Evolutionary conservation across 2,888 invertebrate genomes (phyloP), one percentile per base, ranked within the genome.

Genomic region (Drosophila mimetica): DNA sequence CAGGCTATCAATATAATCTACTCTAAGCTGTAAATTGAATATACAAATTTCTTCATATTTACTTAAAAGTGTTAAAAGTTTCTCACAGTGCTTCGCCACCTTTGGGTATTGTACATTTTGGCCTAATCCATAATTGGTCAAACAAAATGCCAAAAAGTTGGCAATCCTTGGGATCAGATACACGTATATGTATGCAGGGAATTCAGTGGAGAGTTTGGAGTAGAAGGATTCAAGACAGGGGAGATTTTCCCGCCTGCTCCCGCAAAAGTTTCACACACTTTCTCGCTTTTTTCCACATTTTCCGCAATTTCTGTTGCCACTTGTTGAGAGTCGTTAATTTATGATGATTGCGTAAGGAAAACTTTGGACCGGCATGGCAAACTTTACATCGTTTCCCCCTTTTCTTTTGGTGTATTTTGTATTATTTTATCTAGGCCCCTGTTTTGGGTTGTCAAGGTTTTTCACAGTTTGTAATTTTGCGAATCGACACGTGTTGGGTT

Each of bases 271-370:
- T 42, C 48, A 46, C 46, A 28, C 44, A 25, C 9, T 46, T 55
- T 28, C 46, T 22, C 18, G 32, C 34, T 41, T 34, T 34, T 46
- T 34, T 1, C n/a, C 37, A 20, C 48, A 48, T 48, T 54, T 63
- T 30, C 32, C 51, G 42, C 22, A 41, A 37, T 30, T 47, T 50
- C 42, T 50, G 54, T 58, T 54, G 57, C 67, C 63, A 76, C 82
- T 77, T 79, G 71, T 79, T 71, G 79, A 67, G 60, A 55, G 58
- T 65, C 61, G 65, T 78, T 78, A 79, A 78, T 81, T 60, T 73
- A 69, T 76, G 72, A 74, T 71, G 74, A 67, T 67, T 67, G 66
- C 67, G 44, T 50, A 34, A 14, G 37, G 50, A 39, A 67, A 67
- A 66, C 37, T 67, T 67, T 6, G 48, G 20, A 34, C 59, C 32